Conservation (phyloP, 2,888 invertebrate species). For the Acleris laterana region DNA sequence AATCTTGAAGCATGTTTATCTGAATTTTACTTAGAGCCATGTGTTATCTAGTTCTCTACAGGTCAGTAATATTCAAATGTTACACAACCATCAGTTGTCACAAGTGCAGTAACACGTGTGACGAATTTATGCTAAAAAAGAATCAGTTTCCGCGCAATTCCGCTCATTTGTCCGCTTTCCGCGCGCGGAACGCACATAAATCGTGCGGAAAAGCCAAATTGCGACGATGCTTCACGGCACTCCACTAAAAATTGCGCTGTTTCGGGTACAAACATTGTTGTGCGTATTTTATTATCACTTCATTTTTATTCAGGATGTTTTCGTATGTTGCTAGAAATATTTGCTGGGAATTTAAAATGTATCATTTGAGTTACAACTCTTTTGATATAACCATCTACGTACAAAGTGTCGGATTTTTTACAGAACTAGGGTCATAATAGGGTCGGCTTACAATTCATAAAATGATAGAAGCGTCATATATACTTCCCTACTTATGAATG, state of each 20-base stretch:
- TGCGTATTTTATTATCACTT: constrained; percentile 61
- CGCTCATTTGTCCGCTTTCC: constrained; percentile 78
- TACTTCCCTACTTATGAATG: background rate
- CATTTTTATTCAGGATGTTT: constrained; percentile 44
- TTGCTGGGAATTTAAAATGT: background rate
- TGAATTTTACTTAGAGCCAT: too few species aligned
- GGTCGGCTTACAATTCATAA: too few species aligned
- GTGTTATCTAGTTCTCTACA: too few species aligned
- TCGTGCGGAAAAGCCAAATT: constrained; percentile 79
- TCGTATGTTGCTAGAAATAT: background rate
- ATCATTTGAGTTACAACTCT: background rate
- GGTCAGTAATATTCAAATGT: background rate
- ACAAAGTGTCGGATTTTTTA: too few species aligned
- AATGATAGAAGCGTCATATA: too few species aligned
- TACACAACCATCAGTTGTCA: constrained; percentile 49
- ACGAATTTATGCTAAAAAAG: constrained; percentile 75
- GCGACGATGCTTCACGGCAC: constrained; percentile 73
- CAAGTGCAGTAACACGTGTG: constrained; percentile 60
- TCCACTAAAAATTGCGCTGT: constrained; percentile 77
- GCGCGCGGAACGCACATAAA: constrained; percentile 78
- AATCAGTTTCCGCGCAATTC: constrained; percentile 73
- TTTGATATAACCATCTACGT: too few species aligned
- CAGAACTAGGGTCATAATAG: too few species aligned
- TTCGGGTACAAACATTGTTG: constrained; percentile 72
- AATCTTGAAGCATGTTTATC: too few species aligned